These are phyloP conservation scores for Trichoplusia ni DNA, from an alignment of 1,140 invertebrate genomes.

Conservation along the genomic window DNA sequence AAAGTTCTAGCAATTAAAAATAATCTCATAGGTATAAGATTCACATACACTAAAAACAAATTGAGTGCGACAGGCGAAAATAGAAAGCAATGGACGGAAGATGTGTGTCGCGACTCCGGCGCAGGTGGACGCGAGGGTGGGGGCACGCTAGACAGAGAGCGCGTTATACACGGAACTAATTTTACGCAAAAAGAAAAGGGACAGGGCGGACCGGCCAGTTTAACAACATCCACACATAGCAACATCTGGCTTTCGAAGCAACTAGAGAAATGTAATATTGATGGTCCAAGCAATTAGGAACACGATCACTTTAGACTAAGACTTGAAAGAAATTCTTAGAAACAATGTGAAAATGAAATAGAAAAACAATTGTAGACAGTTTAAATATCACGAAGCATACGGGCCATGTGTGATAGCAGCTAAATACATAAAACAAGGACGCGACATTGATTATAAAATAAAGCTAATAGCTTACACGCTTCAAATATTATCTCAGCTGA, in stretches of 20 bases:
- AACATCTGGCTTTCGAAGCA: constrained; percentile 63
- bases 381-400: constrained; percentile 5
- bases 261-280: constrained; percentile 58
- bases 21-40: constrained; percentile 22
- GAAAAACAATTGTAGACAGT: background rate
- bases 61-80: constrained; percentile 64
- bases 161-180: constrained; percentile 49
- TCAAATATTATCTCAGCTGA: constrained; percentile 43
- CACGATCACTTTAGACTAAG: constrained; percentile 41
- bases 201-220: constrained; percentile 53
- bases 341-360: constrained; percentile 12
- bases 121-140: constrained; percentile 63
- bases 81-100: constrained; percentile 75
- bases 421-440: constrained; percentile 29
- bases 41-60: constrained; percentile 38
- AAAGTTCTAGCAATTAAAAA: constrained; percentile 14
- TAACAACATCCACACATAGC: constrained; percentile 56
- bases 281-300: constrained; percentile 51
- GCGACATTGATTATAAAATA: constrained; percentile 33
- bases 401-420: constrained; percentile 12
- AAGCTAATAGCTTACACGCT: constrained; percentile 29
- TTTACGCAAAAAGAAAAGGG: constrained; percentile 61
- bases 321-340: constrained; percentile 22
- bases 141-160: constrained; percentile 56
- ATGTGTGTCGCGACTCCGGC: constrained; percentile 68